phyloP scores from a whole-genome alignment of 2,797 vertebrate genomes.

The Hafferia zeledoni region DNA sequence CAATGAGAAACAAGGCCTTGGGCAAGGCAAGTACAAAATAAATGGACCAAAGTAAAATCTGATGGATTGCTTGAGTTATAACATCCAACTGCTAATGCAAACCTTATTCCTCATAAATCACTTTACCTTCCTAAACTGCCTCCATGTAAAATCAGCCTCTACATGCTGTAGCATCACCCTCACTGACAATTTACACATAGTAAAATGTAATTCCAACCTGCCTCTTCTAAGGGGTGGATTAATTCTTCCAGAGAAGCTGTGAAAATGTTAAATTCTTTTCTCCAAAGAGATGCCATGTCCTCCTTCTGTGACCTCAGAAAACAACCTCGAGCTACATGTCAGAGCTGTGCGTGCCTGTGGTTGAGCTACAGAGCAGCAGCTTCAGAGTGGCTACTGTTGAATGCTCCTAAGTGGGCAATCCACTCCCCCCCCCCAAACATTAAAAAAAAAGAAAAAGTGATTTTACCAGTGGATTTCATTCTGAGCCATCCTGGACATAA shows the following conservation, averaged over 20 bases:
- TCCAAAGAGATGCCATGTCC: background rate
- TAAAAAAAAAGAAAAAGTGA: background rate
- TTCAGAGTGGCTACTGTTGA: background rate
- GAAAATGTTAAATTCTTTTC: background rate
- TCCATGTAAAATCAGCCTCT: background rate
- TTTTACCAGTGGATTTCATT: background rate
- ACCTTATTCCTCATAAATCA: conserved; percentile 36
- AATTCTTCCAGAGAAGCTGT: background rate
- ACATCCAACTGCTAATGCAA: conserved; percentile 52
- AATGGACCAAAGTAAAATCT: conserved; percentile 62
- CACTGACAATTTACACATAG: background rate
- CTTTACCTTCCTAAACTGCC: background rate
- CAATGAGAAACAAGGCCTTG: conserved; percentile 60
- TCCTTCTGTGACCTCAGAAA: background rate
- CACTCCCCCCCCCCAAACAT: background rate
- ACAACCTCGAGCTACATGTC: background rate
- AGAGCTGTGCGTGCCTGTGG: background rate
- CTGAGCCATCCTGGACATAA: background rate
- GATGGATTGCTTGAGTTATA: conserved; percentile 49
- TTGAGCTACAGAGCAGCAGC: background rate
- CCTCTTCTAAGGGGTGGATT: background rate
- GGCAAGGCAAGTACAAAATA: conserved; percentile 59
- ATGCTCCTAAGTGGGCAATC: background rate
- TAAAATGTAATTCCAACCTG: background rate
- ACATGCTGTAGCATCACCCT: background rate